phyloP scores from a whole-genome alignment of 2,888 invertebrate genomes.

The Nemotelus nigrinus region DNA sequence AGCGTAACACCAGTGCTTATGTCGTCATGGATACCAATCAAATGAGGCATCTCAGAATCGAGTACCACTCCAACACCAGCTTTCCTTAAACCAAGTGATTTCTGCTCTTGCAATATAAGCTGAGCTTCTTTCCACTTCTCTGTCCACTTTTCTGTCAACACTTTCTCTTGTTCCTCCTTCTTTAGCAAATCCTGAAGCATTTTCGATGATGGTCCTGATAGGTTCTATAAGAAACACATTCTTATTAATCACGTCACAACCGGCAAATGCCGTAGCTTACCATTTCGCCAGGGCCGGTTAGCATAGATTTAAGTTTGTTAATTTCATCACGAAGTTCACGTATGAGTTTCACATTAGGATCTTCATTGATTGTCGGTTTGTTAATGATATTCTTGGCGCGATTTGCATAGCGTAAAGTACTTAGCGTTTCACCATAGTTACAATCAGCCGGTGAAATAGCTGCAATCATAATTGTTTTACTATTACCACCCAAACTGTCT shows the following conservation, averaged over 20 bases:
- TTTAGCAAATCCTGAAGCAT: slow-evolving; percentile 86
- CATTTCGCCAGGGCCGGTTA: slow-evolving; percentile 70
- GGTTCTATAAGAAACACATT: slow-evolving; percentile 61
- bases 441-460: slow-evolving; percentile 84
- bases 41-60: slow-evolving; percentile 91
- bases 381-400: slow-evolving; percentile 91
- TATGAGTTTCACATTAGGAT: slow-evolving; percentile 87
- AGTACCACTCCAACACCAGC: slow-evolving; percentile 88
- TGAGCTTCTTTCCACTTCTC: slow-evolving; percentile 94
- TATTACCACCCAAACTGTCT: slow-evolving; percentile 89
- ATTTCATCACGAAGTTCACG: slow-evolving; percentile 87
- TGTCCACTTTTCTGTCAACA: slow-evolving; percentile 90
- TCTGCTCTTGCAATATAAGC: slow-evolving; percentile 87
- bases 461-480: slow-evolving; percentile 92
- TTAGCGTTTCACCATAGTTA: slow-evolving; percentile 87
- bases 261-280: slow-evolving; percentile 62
- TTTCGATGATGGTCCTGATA: slow-evolving; percentile 70
- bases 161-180: slow-evolving; percentile 90
- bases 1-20: slow-evolving; percentile 90
- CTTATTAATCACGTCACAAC: neutral
- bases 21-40: slow-evolving; percentile 92
- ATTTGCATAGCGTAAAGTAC: slow-evolving; percentile 87
- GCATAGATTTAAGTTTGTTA: slow-evolving; percentile 79
- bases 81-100: slow-evolving; percentile 85
- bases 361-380: slow-evolving; percentile 90